Conservation (phyloP, 2,888 invertebrate genomes). For the Bombylius major region DNA sequence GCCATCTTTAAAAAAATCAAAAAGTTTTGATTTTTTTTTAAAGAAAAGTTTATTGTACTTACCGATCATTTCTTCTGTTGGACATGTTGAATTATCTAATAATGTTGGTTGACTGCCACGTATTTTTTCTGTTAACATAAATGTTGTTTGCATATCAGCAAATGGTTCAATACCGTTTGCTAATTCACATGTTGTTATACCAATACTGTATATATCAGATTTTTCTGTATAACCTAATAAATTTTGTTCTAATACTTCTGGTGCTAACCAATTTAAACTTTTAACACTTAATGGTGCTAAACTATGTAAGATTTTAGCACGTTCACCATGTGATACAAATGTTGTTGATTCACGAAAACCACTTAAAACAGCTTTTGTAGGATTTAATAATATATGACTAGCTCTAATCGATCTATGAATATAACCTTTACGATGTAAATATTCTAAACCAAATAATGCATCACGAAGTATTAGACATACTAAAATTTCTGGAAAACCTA, state of each 20-base stretch:
- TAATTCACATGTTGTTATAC: constrained; percentile 46
- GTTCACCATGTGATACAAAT: constrained; percentile 56
- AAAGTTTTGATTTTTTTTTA: too few species aligned
- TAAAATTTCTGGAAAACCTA: constrained; percentile 69
- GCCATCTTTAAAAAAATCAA: too few species aligned
- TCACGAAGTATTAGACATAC: constrained; percentile 69
- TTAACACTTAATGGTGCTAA: constrained; percentile 52
- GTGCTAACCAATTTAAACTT: constrained; percentile 79
- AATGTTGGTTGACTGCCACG: constrained; percentile 65
- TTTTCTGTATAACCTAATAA: constrained; percentile 76
- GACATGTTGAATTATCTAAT: constrained; percentile 59
- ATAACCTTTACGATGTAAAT: constrained; percentile 70
- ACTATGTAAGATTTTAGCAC: constrained; percentile 56
- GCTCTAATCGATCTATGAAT: constrained; percentile 78
- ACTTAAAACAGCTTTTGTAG: constrained; percentile 53
- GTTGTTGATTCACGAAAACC: constrained; percentile 70
- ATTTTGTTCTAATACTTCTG: constrained; percentile 82
- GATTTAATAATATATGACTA: constrained; percentile 69
- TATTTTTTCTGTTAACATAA: constrained; percentile 80
- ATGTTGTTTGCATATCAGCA: constrained; percentile 68
- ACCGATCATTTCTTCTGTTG: constrained; percentile 37
- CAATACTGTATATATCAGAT: constrained; percentile 84
- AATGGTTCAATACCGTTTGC: constrained; percentile 85
- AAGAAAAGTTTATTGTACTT: neutral
- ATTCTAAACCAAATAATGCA: constrained; percentile 64